Percentiles rank a stretch among this genome's conserved stretches.
Conservation (phyloP, 2,888 invertebrate species). For the Hypolimnas misippus region DNA sequence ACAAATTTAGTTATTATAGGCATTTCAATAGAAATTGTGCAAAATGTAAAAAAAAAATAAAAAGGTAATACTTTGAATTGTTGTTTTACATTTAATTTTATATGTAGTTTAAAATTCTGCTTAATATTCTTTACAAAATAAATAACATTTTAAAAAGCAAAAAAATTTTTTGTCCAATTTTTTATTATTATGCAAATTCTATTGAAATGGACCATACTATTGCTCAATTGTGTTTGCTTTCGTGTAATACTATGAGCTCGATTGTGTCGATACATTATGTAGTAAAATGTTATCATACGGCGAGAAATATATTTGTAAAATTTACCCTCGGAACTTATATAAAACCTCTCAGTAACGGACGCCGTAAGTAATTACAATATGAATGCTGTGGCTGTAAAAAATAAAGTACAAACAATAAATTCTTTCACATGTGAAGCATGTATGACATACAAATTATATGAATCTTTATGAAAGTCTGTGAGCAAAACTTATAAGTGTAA, state of each 20-base stretch:
- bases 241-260: background rate
- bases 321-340: too few species aligned
- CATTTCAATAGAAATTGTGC: background rate
- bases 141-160: background rate
- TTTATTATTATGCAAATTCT: background rate
- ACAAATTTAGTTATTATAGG: conserved; percentile 19
- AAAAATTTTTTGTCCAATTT: background rate
- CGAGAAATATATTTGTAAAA: too few species aligned
- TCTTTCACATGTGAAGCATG: too few species aligned
- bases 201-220: background rate
- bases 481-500: too few species aligned
- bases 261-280: background rate
- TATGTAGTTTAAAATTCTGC: background rate
- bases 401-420: too few species aligned
- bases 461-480: too few species aligned
- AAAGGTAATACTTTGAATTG: background rate
- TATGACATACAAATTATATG: too few species aligned
- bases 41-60: background rate
- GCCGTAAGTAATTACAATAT: too few species aligned
- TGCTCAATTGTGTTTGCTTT: background rate
- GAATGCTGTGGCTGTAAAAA: too few species aligned
- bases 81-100: background rate
- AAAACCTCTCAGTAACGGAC: too few species aligned
- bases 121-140: background rate
- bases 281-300: background rate